phyloP scores from a whole-genome alignment of 1,140 invertebrate species.

The Tetragnatha versicolor region DNA sequence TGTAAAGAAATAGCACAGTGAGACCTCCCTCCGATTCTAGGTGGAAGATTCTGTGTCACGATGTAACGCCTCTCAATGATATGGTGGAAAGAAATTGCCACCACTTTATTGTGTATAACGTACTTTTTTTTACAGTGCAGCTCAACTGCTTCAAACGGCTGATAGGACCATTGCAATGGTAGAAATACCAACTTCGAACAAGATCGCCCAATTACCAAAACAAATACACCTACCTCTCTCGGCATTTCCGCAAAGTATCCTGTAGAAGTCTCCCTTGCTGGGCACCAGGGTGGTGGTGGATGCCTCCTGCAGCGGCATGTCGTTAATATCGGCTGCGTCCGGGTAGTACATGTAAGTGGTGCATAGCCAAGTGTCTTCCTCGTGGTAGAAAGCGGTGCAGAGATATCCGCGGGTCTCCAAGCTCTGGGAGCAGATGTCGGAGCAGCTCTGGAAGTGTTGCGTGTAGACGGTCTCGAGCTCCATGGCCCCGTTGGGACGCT shows the following conservation, averaged over 20 bases:
- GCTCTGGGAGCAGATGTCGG: constrained; percentile 55
- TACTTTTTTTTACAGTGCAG: no score
- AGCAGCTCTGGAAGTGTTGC: constrained; percentile 57
- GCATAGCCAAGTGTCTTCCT: constrained; percentile 82
- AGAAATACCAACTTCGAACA: no score
- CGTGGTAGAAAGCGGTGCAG: constrained; percentile 79
- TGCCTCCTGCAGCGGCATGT: constrained; percentile 61
- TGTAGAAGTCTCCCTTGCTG: constrained; percentile 57
- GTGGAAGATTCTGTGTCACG: no score
- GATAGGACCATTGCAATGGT: no score
- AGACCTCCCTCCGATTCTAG: no score
- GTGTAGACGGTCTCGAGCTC: constrained; percentile 56
- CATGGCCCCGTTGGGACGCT: constrained; percentile 56
- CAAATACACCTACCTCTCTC: constrained; percentile 59
- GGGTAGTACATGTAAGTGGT: constrained; percentile 69
- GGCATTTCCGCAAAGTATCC: constrained; percentile 58
- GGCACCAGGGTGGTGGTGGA: constrained; percentile 62
- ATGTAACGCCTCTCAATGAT: no score
- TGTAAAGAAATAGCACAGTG: no score
- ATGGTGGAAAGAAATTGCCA: no score
- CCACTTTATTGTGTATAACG: no score
- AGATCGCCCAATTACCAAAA: not conserved
- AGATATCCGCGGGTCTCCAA: constrained; percentile 57
- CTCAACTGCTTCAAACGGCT: no score
- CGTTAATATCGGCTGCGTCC: constrained; percentile 73